phyloP scores from a whole-genome alignment of 1,140 invertebrate species.

The Aricia agestis region DNA sequence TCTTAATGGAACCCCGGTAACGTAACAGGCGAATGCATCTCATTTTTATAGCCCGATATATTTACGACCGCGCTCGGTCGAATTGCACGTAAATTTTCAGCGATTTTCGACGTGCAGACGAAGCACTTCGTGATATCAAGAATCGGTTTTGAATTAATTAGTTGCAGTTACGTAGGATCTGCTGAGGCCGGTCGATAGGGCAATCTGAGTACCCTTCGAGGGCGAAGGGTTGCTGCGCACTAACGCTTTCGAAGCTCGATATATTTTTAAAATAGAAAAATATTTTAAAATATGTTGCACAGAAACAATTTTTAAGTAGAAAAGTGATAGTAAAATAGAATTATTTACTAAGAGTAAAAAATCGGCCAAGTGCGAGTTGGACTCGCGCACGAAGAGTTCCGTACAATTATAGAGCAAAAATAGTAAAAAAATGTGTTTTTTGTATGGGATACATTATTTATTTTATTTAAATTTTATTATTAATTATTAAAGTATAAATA shows the following conservation, averaged over 20 bases:
- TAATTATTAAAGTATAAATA: no score
- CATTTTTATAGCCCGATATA: conserved; percentile 61
- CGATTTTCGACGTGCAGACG: conserved; percentile 20
- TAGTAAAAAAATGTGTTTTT: no score
- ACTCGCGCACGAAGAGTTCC: no score
- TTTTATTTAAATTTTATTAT: no score
- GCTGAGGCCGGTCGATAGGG: conserved; percentile 6
- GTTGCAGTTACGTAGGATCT: background rate
- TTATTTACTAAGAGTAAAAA: no score
- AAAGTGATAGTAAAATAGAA: no score
- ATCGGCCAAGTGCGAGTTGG: no score
- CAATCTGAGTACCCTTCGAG: background rate
- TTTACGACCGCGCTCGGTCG: conserved; percentile 59
- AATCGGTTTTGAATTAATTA: conserved; percentile 13
- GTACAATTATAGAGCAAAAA: no score
- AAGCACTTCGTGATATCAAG: conserved; percentile 8
- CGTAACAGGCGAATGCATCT: conserved; percentile 54
- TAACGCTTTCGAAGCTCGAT: background rate
- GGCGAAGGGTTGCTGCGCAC: background rate
- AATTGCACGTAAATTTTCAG: conserved; percentile 56
- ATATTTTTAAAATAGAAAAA: background rate
- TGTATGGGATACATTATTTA: no score
- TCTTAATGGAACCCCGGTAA: conserved; percentile 30
- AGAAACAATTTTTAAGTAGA: no score
- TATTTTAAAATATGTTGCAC: background rate